These are phyloP conservation scores for Diarsia dahlii DNA, from an alignment of 2,888 invertebrate genomes.

Conservation along the genomic window DNA sequence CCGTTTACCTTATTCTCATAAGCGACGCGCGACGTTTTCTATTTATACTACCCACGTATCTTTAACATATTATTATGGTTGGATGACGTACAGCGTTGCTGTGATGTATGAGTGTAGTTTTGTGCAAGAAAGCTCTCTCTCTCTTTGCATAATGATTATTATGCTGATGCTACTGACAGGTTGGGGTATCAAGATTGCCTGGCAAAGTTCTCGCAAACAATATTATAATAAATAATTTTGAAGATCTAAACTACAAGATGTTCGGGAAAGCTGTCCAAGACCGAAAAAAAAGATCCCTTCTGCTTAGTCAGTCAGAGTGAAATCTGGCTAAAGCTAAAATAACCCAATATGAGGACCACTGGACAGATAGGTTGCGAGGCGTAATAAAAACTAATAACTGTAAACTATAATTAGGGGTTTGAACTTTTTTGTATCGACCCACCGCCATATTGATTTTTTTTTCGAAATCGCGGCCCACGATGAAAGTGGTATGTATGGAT, in stretches of 20 bases:
- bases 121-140: background rate
- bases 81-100: background rate
- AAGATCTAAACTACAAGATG: background rate
- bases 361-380: background rate
- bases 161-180: too few relatives aligned
- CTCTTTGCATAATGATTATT: background rate
- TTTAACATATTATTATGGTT: slow-evolving; percentile 1
- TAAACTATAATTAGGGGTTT: too few relatives aligned
- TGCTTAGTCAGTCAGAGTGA: background rate
- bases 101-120: background rate
- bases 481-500: too few relatives aligned
- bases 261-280: background rate
- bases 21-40: slow-evolving; percentile 1
- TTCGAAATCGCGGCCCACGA: too few relatives aligned
- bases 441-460: too few relatives aligned
- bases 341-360: background rate
- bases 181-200: background rate
- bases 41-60: slow-evolving; percentile 16
- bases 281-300: background rate
- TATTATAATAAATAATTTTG: background rate
- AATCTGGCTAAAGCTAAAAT: background rate
- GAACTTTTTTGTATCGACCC: too few relatives aligned
- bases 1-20: too few relatives aligned
- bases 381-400: background rate
- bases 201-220: background rate